Evolutionary conservation across 2,888 invertebrate genomes (phyloP).

Genomic region (Molorchus minor): DNA sequence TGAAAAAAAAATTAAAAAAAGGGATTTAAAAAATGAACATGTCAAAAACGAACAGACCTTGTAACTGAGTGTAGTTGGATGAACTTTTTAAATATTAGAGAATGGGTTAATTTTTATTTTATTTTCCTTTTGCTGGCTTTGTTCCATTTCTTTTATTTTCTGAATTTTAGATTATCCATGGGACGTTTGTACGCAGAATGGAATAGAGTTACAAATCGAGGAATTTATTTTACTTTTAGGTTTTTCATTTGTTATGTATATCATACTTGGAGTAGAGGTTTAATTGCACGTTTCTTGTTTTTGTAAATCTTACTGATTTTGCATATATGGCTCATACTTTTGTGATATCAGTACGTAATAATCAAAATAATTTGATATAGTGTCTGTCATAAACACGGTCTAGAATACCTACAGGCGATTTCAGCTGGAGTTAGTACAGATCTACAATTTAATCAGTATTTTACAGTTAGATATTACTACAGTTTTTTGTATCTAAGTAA

Average conservation of each 20-base stretch:
- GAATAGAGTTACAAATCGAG: not conserved
- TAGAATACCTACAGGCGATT: not conserved
- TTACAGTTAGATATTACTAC: conserved; percentile 44
- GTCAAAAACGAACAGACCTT: too few species aligned
- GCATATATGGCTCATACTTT: conserved; percentile 37
- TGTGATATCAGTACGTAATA: conserved; percentile 39
- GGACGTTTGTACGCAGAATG: not conserved
- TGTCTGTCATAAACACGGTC: not conserved
- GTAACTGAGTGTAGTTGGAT: too few species aligned
- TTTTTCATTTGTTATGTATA: not conserved
- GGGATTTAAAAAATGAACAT: too few species aligned
- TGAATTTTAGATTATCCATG: not conserved
- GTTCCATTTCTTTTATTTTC: conserved; percentile 5
- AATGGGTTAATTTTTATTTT: too few species aligned
- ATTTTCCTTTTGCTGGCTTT: too few species aligned
- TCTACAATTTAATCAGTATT: conserved; percentile 43
- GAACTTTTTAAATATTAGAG: too few species aligned
- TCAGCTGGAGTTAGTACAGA: not conserved
- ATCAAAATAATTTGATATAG: conserved; percentile 37
- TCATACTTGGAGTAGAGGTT: conserved; percentile 9
- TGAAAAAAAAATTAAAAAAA: too few species aligned
- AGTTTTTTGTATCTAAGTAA: conserved; percentile 34
- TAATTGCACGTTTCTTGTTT: conserved; percentile 17
- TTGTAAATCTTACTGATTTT: conserved; percentile 25
- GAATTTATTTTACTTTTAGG: conserved; percentile 5